Percentiles rank a stretch among this genome's conserved stretches.
Evolutionary conservation across 2,113 vertebrate species (phyloP).

Genomic region (Macrotus californicus): DNA sequence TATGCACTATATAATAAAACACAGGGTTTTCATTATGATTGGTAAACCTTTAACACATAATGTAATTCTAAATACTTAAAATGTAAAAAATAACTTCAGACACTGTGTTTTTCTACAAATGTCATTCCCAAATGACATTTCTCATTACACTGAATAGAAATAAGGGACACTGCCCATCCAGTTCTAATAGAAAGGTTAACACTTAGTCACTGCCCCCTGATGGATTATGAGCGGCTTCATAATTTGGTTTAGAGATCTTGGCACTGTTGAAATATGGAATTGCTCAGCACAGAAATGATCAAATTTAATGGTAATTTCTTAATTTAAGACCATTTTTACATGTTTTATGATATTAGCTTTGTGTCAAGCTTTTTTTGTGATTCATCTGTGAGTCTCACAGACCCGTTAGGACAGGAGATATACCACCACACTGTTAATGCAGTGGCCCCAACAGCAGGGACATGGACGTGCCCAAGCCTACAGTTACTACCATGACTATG

Average conservation of each 20-base stretch:
- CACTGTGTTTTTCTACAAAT: not conserved
- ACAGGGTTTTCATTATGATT: not conserved
- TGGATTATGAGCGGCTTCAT: not conserved
- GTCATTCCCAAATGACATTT: not conserved
- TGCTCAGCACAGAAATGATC: not conserved
- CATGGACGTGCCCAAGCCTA: not conserved
- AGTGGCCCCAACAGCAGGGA: not conserved
- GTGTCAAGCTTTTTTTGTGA: not conserved
- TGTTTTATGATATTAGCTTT: not conserved
- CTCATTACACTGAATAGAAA: not conserved
- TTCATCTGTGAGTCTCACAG: not conserved
- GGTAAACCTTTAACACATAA: not conserved
- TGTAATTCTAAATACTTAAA: not conserved
- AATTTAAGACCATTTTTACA: not conserved
- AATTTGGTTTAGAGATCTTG: not conserved
- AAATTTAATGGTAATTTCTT: not conserved
- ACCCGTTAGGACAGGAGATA: not conserved
- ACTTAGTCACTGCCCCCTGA: not conserved
- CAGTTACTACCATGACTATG: fast-evolving
- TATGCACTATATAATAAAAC: not conserved
- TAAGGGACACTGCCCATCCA: not conserved
- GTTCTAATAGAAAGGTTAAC: not conserved
- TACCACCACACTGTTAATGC: not conserved
- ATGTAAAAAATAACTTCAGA: slow-evolving; percentile 1
- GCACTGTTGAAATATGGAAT: slow-evolving; percentile 10